Conservation (phyloP, 2,113 vertebrate species). For the Chascanopsetta lugubris region DNA sequence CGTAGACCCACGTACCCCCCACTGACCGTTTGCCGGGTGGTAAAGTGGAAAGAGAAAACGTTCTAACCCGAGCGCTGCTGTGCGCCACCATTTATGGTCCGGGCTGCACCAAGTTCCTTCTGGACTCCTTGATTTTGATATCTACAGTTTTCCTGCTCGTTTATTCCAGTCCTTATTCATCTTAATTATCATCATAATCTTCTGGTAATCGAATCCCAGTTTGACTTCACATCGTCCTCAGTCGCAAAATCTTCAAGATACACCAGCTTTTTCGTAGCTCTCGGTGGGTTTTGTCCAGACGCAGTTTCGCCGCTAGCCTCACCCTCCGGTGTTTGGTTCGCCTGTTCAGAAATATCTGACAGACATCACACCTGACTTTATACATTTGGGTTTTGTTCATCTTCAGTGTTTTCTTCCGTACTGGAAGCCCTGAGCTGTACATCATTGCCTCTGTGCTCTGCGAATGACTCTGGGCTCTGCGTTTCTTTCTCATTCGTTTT, state of each 20-base stretch:
- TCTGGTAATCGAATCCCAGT: conserved; percentile 8
- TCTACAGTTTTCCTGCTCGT: too few relatives aligned
- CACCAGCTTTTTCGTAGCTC: not conserved
- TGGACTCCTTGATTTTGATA: conserved; percentile 12
- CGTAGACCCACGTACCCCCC: conserved; percentile 3
- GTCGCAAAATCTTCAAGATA: not conserved
- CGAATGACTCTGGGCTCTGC: too few relatives aligned
- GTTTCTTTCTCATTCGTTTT: too few relatives aligned
- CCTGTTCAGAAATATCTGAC: too few relatives aligned
- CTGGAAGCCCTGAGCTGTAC: too few relatives aligned
- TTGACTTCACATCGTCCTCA: not conserved
- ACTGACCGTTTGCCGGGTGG: conserved; percentile 1
- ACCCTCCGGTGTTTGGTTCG: not conserved
- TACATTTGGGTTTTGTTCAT: too few relatives aligned
- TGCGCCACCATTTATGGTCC: too few relatives aligned
- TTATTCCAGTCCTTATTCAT: conserved; percentile 30
- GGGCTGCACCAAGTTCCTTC: too few relatives aligned
- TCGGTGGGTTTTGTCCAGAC: not conserved
- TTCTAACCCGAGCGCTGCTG: too few relatives aligned
- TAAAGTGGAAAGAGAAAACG: not conserved
- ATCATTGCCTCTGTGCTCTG: too few relatives aligned
- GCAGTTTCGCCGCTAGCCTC: not conserved
- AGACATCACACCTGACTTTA: too few relatives aligned
- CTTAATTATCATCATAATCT: conserved; percentile 3
- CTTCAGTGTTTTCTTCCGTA: too few relatives aligned